Percentiles rank a stretch among this genome's conserved stretches.
These are phyloP conservation scores for Mesitornis unicolor DNA, from an alignment of 2,113 vertebrate genomes.

Conservation along the genomic window DNA sequence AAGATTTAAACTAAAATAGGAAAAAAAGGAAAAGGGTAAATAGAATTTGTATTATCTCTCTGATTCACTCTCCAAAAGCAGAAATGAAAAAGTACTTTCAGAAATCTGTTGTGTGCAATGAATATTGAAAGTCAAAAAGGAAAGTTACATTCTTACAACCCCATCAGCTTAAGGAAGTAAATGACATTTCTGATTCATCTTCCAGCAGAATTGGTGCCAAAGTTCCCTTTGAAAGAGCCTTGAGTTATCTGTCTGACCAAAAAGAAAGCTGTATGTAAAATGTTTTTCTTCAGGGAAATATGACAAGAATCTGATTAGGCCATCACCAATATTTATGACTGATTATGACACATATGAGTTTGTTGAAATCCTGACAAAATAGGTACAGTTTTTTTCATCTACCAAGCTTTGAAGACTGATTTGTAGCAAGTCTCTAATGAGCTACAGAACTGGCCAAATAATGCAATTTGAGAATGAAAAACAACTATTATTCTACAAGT, in stretches of 20 bases:
- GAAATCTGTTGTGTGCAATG: background rate
- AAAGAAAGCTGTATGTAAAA: background rate
- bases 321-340: background rate
- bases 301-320: background rate
- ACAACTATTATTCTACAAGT: background rate
- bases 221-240: background rate
- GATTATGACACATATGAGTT: background rate
- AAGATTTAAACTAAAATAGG: background rate
- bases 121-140: background rate
- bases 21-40: background rate
- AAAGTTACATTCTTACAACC: background rate
- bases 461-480: background rate
- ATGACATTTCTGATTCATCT: background rate
- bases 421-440: background rate
- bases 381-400: background rate
- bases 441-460: background rate
- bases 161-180: background rate
- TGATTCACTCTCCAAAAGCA: background rate
- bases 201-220: background rate
- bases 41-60: background rate
- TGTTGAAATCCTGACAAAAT: background rate
- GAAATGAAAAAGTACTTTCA: background rate
- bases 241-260: background rate
- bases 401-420: background rate
- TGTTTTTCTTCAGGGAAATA: background rate